phyloP scores from a whole-genome alignment of 2,888 invertebrate species.

The Aradus depressus region DNA sequence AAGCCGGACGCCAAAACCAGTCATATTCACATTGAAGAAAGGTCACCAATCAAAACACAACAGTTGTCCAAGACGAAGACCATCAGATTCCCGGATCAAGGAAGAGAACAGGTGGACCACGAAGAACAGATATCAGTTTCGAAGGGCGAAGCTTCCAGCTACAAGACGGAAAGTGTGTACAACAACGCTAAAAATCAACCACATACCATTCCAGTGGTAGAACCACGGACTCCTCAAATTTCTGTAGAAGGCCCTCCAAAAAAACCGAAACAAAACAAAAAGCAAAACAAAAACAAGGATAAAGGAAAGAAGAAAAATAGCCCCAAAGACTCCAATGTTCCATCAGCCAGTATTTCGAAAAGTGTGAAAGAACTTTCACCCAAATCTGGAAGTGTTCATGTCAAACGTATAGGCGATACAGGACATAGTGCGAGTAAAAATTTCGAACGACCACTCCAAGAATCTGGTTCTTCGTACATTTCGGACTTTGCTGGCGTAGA shows the following conservation, averaged over 20 bases:
- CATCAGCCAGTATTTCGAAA: background rate
- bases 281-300: constrained; percentile 1
- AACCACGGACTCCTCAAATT: too few relatives aligned
- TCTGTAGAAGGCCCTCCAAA: background rate
- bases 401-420: too few relatives aligned
- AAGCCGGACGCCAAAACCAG: constrained; percentile 4
- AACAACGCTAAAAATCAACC: constrained; percentile 23
- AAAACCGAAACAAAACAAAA: too few relatives aligned
- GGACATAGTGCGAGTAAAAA: too few relatives aligned
- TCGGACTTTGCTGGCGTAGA: constrained; percentile 23
- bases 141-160: constrained; percentile 23
- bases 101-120: constrained; percentile 17
- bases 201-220: too few relatives aligned
- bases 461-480: constrained; percentile 22
- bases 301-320: background rate
- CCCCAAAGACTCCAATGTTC: constrained; percentile 3
- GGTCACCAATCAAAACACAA: constrained; percentile 10
- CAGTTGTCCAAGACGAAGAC: constrained; percentile 20
- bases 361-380: too few relatives aligned
- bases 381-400: too few relatives aligned
- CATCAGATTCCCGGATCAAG: constrained; percentile 22
- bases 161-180: constrained; percentile 23
- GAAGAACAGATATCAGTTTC: constrained; percentile 18
- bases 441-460: constrained; percentile 21
- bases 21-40: constrained; percentile 2